Base-by-base conservation (phyloP, 2,888 invertebrate species). In the Tetragonula carbonaria region DNA sequence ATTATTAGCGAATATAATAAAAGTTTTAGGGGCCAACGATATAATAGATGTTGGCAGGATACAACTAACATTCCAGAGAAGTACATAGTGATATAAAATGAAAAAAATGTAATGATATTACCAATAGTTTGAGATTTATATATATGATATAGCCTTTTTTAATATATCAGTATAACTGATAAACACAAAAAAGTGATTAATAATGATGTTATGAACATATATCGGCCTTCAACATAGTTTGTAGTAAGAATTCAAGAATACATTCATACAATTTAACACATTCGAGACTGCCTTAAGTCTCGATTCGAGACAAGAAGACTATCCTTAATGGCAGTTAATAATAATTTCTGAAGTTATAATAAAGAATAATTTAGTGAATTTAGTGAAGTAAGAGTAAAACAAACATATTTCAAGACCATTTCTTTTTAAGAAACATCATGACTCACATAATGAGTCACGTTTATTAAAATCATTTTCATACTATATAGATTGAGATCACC, bases 41-140 rank as follows among this genome's bases (percentile, higher is more conserved):
- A 74, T 86, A 83, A n/a, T 74, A 79, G 74, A 62, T 71, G 88
- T 91, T 91, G 89, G 87, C 82, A 85, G 79, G 74, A 80, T 91
- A 87, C 78, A 86, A 89, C 74, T 86, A 85, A 86, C 86, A 91
- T 91, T 88, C 78, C 88, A 89, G 79, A 78, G 50, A 74, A 71
- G 13, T 73, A 73, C 50, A 74, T 78, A 75, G 72, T 65, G 57
- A 75, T 68, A 55, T 68, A 75, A 83, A 83, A 75, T 18, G 45
- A 74, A 73, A 66, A 73, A 73, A 70, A 70, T 55, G 80, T 66
- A 70, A 23, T 80, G 86, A 81, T 76, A 75, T 73, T 83, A 80
- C 28, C 57, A 72, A 84, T 80, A 85, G 81, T 81, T 78, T 66
- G 68, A 83, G 28, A 85, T 28, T 62, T 28, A 28, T 66, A 78